Evolutionary conservation across 2,797 vertebrate species (phyloP), one percentile per base, ranked within the genome.

Genomic region (Lates japonicus): DNA sequence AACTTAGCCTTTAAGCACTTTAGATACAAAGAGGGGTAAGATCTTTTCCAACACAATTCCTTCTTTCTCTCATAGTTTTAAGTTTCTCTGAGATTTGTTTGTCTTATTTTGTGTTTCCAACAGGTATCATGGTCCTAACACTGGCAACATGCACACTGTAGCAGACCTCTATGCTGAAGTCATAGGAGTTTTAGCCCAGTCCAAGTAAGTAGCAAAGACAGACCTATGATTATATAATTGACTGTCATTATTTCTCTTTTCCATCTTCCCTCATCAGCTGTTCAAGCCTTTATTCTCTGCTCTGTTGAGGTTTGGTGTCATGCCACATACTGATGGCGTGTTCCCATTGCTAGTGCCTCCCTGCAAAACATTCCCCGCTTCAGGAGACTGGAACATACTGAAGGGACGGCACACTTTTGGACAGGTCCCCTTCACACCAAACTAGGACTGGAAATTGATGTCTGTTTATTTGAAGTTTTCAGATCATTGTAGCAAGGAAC

Each of bases 1-100:
- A 98, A 97, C 90, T 93, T 98, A 94, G 97, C 98, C 86, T 99
- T 99, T 94, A 99, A 97, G 96, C 98, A 99, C 97, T 99, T 99
- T 96, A 97, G 97, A 94, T 98, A 99, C 93, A 99, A 98, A 96
- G 98, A 99, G 95, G 98, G 98, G 98, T 99, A 97, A 92, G 89
- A 83, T 86, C 19, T 51, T 69, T 41, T 58, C 2, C 17, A 51
- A 5, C 7, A 57, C 8, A 9, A 4, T 68, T 78, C 19, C 0
- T 3, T 63, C 7, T 58, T 64, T 44, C 29, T 67, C 64, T 80
- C 2, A 12, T 13, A 39, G 0, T 49, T 70, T 20, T 3, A 25
- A 25, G 9, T 22, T 25, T 58, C 19, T 80, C 31, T 60, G 2
- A 67, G 1, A 0, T 4, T 73, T 5, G 52, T 62, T 31, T 82